phyloP scores from a whole-genome alignment of 92 coral and sea anemone species.

The Porites divaricata region DNA sequence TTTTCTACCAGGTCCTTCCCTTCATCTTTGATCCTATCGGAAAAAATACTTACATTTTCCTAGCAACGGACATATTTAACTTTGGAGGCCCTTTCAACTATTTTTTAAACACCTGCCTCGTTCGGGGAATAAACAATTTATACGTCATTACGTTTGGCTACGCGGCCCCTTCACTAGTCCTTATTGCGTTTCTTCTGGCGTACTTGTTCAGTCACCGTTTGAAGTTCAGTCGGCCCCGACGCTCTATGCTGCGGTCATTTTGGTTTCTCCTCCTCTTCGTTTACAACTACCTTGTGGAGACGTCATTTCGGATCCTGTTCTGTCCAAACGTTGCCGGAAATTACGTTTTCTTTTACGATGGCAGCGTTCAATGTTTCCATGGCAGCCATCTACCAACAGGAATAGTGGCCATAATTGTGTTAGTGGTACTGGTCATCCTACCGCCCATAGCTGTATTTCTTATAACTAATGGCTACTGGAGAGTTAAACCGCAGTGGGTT shows the following conservation, averaged over 20 bases:
- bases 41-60: conserved; percentile 49
- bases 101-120: conserved; percentile 66
- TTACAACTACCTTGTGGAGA: conserved; percentile 81
- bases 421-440: conserved; percentile 58
- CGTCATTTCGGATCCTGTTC: conserved; percentile 75
- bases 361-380: conserved; percentile 71
- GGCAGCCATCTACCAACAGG: conserved; percentile 71
- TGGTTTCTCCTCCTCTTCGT: conserved; percentile 86
- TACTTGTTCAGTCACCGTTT: conserved; percentile 73
- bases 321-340: conserved; percentile 71
- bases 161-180: conserved; percentile 62
- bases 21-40: conserved; percentile 69
- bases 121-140: conserved; percentile 66
- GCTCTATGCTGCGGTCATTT: conserved; percentile 82
- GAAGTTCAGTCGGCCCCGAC: conserved; percentile 67
- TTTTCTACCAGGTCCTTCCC: conserved; percentile 88
- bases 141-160: conserved; percentile 73
- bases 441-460: conserved; percentile 79
- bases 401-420: conserved; percentile 60
- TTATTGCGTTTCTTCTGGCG: conserved; percentile 67
- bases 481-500: conserved; percentile 85
- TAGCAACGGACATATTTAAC: conserved; percentile 71
- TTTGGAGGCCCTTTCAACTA: conserved; percentile 88
- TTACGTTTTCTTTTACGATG: conserved; percentile 83
- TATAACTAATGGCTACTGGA: conserved; percentile 74